Evolutionary conservation across 2,113 vertebrate genomes (phyloP).

Genomic region (Meleagris gallopavo): DNA sequence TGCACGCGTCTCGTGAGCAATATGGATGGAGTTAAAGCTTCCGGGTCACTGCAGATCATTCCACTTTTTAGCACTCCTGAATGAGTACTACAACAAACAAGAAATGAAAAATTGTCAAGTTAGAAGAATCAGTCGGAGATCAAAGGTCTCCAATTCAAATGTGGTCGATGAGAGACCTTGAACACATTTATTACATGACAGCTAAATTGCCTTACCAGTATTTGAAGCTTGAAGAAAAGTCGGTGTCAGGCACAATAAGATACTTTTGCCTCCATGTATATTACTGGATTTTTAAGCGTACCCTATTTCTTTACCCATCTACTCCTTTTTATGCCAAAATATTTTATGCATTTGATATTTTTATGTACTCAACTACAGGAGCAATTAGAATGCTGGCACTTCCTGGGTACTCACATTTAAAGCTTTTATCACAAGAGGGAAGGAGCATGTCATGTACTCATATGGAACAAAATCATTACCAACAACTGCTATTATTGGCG

Average conservation of each 20-base stretch:
- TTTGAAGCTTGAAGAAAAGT: background rate
- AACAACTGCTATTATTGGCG: slow-evolving; percentile 53
- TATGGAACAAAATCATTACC: slow-evolving; percentile 17
- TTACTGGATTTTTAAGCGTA: background rate
- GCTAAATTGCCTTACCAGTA: background rate
- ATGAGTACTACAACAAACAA: background rate
- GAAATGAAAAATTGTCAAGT: background rate
- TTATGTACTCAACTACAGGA: slow-evolving; percentile 33
- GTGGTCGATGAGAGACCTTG: background rate
- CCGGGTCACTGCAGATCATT: background rate
- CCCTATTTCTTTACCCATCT: background rate
- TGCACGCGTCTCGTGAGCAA: fast-evolving
- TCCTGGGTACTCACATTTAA: slow-evolving; percentile 52
- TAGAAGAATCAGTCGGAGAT: background rate
- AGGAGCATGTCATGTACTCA: slow-evolving; percentile 22
- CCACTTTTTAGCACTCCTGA: background rate
- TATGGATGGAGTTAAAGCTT: background rate
- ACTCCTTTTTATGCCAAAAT: background rate
- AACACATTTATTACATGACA: fast-evolving
- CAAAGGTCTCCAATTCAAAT: background rate
- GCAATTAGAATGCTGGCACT: slow-evolving; percentile 37
- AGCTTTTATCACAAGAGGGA: slow-evolving; percentile 1
- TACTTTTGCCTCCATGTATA: background rate
- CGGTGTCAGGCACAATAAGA: background rate
- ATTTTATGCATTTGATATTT: slow-evolving; percentile 43